Conservation (phyloP, 1,140 invertebrate species). For the Sarcophaga bullata region DNA sequence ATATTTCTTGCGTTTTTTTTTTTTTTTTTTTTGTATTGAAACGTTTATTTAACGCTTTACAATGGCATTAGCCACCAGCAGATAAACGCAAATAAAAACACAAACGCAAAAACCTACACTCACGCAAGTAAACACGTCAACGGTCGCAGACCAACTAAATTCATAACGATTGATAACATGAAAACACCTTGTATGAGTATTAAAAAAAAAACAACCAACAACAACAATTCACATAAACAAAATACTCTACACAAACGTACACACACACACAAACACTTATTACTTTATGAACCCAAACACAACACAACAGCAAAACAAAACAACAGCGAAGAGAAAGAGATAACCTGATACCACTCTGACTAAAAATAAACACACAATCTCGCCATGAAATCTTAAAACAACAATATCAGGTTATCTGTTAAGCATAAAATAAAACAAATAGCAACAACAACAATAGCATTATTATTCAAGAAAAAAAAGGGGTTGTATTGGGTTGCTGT, state of each 20-base stretch:
- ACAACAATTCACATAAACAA: conserved; percentile 25
- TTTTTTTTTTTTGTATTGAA: no score
- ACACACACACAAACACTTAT: conserved; percentile 2
- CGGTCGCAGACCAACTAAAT: conserved; percentile 64
- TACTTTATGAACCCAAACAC: neutral
- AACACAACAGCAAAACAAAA: conserved; percentile 10
- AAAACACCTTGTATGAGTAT: conserved; percentile 23
- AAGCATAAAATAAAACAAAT: neutral
- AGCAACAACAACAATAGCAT: conserved; percentile 31
- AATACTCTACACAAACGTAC: no score
- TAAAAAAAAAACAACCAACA: conserved; percentile 25
- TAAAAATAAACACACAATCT: conserved; percentile 16
- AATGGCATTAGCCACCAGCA: neutral
- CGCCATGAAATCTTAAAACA: no score
- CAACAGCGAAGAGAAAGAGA: neutral
- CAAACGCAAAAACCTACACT: conserved; percentile 42
- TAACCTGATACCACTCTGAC: conserved; percentile 9
- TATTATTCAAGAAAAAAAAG: neutral
- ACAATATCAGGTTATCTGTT: conserved; percentile 3
- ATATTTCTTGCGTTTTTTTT: neutral
- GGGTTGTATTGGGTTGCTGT: neutral
- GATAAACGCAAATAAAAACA: conserved; percentile 27
- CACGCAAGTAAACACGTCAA: conserved; percentile 62
- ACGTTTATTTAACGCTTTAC: neutral
- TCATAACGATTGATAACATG: conserved; percentile 23